Base-by-base conservation (phyloP, 2,888 invertebrate genomes). In the Watsonalla cultraria region DNA sequence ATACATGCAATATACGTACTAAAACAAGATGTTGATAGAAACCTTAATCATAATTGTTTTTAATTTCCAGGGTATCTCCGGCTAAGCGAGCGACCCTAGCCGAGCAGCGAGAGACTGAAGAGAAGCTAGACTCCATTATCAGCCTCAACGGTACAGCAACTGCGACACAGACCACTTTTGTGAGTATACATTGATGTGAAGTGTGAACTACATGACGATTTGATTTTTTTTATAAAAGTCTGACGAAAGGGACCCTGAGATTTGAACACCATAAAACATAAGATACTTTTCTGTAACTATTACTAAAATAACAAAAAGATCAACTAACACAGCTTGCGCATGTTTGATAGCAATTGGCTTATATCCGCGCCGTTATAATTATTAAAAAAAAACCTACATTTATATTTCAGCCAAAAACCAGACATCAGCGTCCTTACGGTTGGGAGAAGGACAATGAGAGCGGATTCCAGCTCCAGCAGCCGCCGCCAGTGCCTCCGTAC, bases 91-190 rank as follows among this genome's bases (percentile, higher is more conserved):
- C 72, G 42, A 86, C 80, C 78, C 84, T 75, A 65, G 75, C 76
- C 59, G 86, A 86, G 54, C 84, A 82, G 53, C 80, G 81, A 5
- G 85, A 82, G 51, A 81, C 82, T 24, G 87, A 87, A 61, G 87
- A 86, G 56, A 81, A 78, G 68, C 65, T 90, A 53, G 90, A 90
- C 60, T 89, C 90, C 35, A 84, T 90, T 57, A 85, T 90, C 57
- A 89, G 87, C 72, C 66, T 90, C 71, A 91, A 91, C 76, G 92
- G 92, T 46, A 91, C 91, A 63, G 92, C 92, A 55, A 93, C 93
- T 63, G 94, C 95, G 59, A 95, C 95, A 48, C 95, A 96, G 89
- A 96, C 96, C 55, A 96, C 96, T 72, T 92, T 96, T 91, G 96
- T 96, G 88, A 92, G 94, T 91, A 67, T 56, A 24, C 45, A 50